Percentiles rank a stretch among this genome's conserved stretches.
Evolutionary conservation across 2,113 vertebrate species (phyloP).

Genomic region (Pterocles burchelli): DNA sequence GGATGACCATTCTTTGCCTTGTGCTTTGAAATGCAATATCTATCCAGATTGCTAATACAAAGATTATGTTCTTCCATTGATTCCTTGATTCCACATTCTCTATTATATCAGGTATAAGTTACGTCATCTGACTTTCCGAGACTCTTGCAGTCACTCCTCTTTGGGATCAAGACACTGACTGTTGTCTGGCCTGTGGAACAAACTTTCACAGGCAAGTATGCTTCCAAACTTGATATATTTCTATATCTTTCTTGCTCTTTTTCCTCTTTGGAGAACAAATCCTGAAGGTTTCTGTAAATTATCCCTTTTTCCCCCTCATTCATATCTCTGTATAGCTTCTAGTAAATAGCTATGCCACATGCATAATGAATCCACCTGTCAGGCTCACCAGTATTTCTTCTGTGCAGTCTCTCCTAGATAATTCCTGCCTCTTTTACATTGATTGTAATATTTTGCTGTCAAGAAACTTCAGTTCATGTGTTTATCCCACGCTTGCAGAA

Average conservation of each 20-base stretch:
- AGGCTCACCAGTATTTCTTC: neutral
- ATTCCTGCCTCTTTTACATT: neutral
- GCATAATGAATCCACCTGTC: neutral
- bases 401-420: neutral
- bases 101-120: neutral
- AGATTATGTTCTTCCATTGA: neutral
- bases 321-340: neutral
- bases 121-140: neutral
- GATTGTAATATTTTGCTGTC: neutral
- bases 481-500: neutral
- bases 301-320: rapidly evolving
- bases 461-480: neutral
- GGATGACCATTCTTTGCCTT: neutral
- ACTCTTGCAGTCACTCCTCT: neutral
- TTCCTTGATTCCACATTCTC: neutral
- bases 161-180: neutral
- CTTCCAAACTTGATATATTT: neutral
- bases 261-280: neutral
- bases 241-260: neutral
- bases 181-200: neutral
- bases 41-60: neutral
- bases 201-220: neutral
- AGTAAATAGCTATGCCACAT: neutral
- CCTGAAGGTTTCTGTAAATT: neutral
- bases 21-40: neutral